phyloP scores from a whole-genome alignment of 2,113 vertebrate species.

The Mohoua ochrocephala region DNA sequence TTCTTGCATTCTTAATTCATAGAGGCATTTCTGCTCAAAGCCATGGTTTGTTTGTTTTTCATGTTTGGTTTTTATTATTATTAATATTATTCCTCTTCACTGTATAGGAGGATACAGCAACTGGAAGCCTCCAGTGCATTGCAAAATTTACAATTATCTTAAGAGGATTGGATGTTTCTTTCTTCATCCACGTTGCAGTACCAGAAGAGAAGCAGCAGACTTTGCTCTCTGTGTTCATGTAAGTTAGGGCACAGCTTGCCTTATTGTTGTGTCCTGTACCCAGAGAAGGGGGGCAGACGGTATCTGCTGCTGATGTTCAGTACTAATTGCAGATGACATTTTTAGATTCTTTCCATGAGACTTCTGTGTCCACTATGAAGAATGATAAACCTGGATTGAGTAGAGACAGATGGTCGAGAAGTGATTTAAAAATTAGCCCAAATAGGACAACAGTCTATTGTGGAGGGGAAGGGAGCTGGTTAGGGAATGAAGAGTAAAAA shows the following conservation, averaged over 20 bases:
- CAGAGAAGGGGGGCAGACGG: neutral
- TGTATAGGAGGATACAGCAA: conserved; percentile 69
- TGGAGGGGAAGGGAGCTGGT: neutral
- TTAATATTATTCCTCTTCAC: neutral
- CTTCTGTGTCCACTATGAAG: neutral
- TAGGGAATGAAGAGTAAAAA: neutral
- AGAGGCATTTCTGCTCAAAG: neutral
- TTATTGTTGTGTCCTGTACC: neutral
- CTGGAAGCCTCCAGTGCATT: conserved; percentile 78
- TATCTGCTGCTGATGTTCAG: neutral
- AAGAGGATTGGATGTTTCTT: conserved; percentile 81
- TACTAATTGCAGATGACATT: neutral
- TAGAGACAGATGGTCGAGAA: neutral
- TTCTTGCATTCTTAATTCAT: neutral
- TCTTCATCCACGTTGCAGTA: conserved; percentile 78
- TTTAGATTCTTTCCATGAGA: neutral
- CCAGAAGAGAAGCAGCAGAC: conserved; percentile 78
- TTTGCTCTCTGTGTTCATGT: conserved; percentile 83
- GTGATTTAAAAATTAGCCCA: neutral
- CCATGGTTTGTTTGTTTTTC: neutral
- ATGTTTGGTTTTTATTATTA: neutral
- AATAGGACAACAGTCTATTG: neutral
- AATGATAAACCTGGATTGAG: neutral
- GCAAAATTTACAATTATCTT: conserved; percentile 76
- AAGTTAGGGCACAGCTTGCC: neutral